phyloP scores from a whole-genome alignment of 2,113 vertebrate species.

The Zosterops hypoxanthus region DNA sequence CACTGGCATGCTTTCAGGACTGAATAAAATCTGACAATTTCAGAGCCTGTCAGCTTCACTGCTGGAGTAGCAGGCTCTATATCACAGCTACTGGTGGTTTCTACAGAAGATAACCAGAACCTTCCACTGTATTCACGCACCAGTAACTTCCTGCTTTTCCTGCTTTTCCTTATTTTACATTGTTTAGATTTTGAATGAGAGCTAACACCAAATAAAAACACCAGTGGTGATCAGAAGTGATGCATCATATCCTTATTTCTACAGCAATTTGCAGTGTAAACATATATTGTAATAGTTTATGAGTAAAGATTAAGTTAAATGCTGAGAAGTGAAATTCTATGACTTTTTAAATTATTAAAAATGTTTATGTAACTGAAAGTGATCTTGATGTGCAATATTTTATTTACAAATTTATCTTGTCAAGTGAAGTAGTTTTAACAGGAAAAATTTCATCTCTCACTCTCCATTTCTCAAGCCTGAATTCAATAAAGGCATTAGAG shows the following conservation, averaged over 20 bases:
- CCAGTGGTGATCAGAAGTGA: background rate
- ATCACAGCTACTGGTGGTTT: background rate
- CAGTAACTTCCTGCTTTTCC: background rate
- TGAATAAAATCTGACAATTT: background rate
- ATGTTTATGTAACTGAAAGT: background rate
- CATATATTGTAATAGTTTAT: background rate
- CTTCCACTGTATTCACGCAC: background rate
- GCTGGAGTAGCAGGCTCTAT: background rate
- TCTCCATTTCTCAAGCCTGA: background rate
- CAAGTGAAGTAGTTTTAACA: background rate
- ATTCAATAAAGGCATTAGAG: background rate
- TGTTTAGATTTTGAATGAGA: background rate
- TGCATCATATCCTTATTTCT: background rate
- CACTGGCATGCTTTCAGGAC: background rate
- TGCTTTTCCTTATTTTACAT: background rate
- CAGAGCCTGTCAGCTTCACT: background rate
- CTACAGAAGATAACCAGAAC: background rate
- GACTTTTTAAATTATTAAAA: conserved; percentile 15
- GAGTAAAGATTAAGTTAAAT: conserved; percentile 28
- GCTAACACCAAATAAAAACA: background rate
- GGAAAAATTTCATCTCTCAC: background rate
- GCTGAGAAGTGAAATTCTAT: background rate
- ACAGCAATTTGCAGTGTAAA: background rate
- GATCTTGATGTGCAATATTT: background rate
- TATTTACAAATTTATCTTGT: background rate